Percentiles rank a stretch among this genome's conserved stretches.
Evolutionary conservation across 2,888 invertebrate genomes (phyloP).

Genomic region (Cyclophora punctaria): DNA sequence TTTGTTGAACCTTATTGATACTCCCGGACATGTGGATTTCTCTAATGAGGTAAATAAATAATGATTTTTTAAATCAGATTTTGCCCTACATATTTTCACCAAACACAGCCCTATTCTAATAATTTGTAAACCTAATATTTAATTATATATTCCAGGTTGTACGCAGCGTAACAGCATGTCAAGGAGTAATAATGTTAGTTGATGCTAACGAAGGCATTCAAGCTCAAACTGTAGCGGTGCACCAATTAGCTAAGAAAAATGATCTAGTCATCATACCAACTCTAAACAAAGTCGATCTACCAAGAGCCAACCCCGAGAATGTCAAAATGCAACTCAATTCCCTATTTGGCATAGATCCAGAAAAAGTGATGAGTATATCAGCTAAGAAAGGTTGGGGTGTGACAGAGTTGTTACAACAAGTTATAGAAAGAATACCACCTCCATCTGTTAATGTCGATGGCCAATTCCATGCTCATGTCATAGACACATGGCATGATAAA

Average conservation of each 20-base stretch:
- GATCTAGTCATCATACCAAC: slow-evolving; percentile 92
- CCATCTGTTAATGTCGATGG: slow-evolving; percentile 76
- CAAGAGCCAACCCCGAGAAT: slow-evolving; percentile 89
- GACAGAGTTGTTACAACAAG: slow-evolving; percentile 81
- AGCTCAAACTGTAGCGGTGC: slow-evolving; percentile 98
- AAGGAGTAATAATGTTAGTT: slow-evolving; percentile 94
- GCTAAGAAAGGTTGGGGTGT: slow-evolving; percentile 94
- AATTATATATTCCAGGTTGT: slow-evolving; percentile 72
- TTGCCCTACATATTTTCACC: background rate
- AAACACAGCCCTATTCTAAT: background rate
- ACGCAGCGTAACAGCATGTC: slow-evolving; percentile 92
- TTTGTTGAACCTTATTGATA: slow-evolving; percentile 96
- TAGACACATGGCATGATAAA: slow-evolving; percentile 95
- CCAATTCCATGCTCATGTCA: slow-evolving; percentile 86
- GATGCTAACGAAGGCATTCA: slow-evolving; percentile 98
- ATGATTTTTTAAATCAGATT: background rate
- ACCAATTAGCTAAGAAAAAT: slow-evolving; percentile 89
- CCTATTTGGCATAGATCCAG: slow-evolving; percentile 86
- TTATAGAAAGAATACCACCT: slow-evolving; percentile 86
- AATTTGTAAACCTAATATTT: background rate
- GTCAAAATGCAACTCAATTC: slow-evolving; percentile 85
- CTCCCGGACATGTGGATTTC: slow-evolving; percentile 99
- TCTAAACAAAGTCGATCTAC: slow-evolving; percentile 97
- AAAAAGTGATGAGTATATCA: slow-evolving; percentile 87
- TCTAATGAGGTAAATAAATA: slow-evolving; percentile 85